Evolutionary conservation across 2,888 invertebrate species (phyloP).

Genomic region (Sminthurinus aureus): DNA sequence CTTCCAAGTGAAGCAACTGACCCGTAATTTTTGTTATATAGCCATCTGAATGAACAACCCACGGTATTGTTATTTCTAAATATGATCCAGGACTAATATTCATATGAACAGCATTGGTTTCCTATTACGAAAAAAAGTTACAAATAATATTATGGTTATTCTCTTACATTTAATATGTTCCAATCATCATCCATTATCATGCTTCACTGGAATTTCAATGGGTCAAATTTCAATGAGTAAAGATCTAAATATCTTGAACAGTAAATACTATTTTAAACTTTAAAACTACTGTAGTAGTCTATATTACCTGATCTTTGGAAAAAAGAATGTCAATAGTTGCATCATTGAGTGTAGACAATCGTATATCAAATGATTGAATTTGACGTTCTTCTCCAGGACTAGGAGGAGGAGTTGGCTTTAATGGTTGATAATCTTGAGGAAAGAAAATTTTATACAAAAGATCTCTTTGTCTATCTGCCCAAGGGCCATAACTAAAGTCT

Average conservation of each 20-base stretch:
- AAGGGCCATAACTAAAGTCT: constrained; percentile 97
- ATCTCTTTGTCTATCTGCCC: constrained; percentile 97
- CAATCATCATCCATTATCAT: no score
- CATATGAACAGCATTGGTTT: constrained; percentile 96
- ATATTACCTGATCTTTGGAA: constrained; percentile 81
- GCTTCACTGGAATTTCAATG: no score
- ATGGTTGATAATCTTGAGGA: constrained; percentile 83
- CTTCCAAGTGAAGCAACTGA: constrained; percentile 91
- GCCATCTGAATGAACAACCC: constrained; percentile 87
- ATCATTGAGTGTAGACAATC: constrained; percentile 87
- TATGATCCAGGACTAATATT: constrained; percentile 95
- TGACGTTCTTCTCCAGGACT: constrained; percentile 87
- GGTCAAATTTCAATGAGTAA: no score
- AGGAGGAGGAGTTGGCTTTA: constrained; percentile 78
- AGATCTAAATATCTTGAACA: no score
- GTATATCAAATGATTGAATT: constrained; percentile 91
- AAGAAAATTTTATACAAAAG: constrained; percentile 95
- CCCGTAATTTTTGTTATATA: constrained; percentile 92
- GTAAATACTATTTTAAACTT: no score
- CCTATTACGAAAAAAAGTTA: constrained; percentile 65
- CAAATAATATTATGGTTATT: neutral
- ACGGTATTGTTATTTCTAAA: constrained; percentile 94
- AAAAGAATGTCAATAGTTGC: constrained; percentile 96
- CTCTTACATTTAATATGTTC: neutral
- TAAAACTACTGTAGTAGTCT: constrained; percentile 22